Evolutionary conservation across 2,113 vertebrate genomes (phyloP), one percentile per base, ranked within the genome.

Genomic region (Psittacus erithacus): DNA sequence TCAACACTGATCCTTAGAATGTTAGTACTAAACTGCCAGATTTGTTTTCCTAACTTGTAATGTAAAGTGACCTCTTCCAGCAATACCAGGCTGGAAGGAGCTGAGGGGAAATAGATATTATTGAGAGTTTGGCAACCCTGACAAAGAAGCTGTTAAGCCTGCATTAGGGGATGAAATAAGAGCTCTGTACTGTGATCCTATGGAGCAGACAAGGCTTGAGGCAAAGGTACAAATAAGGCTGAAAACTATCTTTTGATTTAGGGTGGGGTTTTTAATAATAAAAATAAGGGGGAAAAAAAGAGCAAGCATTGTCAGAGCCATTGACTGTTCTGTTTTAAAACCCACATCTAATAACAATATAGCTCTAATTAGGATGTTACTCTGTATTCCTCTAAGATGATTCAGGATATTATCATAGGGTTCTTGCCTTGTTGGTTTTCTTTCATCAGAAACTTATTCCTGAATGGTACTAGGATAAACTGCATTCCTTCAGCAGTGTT

Each of bases 321-420:
- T 22, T 71, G 41, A 31, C 20, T 28, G 5, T 39, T 67, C 7
- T 63, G 6, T 70, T 70, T 62, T 62, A 64, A 83, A 94, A 12
- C 10, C 1, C 24, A 33, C 1, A 1, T 55, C 24, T 68, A 59
- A 46, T 35, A 64, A 49, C 3, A 77, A 4, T 50, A n/a, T 17
- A 68, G 3, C 11, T n/a, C 35, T 43, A 1, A 13, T 31, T 15
- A 27, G 33, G 24, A 29, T 0, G 0, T 16, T 71, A 33, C 60
- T 82, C 14, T 2, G 1, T 64, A 33, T 68, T 80, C 11, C 13
- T 46, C 71, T 77, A 4, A 31, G 39, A 13, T 49, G 17, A 46
- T 9, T 2, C 2, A 38, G 9, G 15, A 55, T 43, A 50, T 43
- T 73, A 52, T 68, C 14, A 60, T 3, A 19, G 6, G 18, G 49